Conservation (phyloP, 92 coral and sea anemone species). For the Metridium senile region DNA sequence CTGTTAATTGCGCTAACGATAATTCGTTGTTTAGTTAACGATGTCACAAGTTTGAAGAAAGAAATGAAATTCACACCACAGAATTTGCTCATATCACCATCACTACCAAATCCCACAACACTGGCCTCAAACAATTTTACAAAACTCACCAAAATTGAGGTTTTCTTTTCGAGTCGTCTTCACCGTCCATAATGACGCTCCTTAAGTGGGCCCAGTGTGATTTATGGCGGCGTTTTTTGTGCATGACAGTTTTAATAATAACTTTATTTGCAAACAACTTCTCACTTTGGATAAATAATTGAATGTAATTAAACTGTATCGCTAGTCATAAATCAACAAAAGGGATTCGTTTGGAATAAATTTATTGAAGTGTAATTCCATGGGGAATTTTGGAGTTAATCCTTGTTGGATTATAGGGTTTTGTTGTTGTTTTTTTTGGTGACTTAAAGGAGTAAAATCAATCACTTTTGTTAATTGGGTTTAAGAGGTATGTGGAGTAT, state of each 20-base stretch:
- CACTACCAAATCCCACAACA: not conserved
- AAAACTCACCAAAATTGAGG: constrained; percentile 45
- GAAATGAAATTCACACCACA: constrained; percentile 20
- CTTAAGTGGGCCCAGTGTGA: constrained; percentile 29
- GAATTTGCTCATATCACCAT: not conserved
- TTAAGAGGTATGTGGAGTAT: not conserved
- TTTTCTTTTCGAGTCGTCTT: constrained; percentile 41
- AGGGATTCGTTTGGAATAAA: constrained; percentile 2
- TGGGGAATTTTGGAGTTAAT: constrained; percentile 19
- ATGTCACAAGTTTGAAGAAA: too few relatives aligned
- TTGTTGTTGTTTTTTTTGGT: not conserved
- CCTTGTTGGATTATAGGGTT: constrained; percentile 10
- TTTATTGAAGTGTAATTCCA: constrained; percentile 8
- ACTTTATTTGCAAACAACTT: constrained; percentile 60
- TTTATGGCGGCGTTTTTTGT: constrained; percentile 53
- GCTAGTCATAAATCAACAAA: constrained; percentile 38
- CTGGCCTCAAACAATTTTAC: not conserved
- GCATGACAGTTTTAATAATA: constrained; percentile 58
- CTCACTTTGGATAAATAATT: constrained; percentile 48
- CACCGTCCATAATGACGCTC: constrained; percentile 45
- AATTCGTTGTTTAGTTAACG: constrained; percentile 9
- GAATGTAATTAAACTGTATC: constrained; percentile 38
- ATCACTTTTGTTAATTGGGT: not conserved
- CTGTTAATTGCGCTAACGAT: too few relatives aligned
- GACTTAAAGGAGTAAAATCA: not conserved